Percentiles rank a stretch among this genome's conserved stretches.
These are phyloP conservation scores for Aplocera efformata DNA, from an alignment of 2,888 invertebrate species.

Conservation along the genomic window DNA sequence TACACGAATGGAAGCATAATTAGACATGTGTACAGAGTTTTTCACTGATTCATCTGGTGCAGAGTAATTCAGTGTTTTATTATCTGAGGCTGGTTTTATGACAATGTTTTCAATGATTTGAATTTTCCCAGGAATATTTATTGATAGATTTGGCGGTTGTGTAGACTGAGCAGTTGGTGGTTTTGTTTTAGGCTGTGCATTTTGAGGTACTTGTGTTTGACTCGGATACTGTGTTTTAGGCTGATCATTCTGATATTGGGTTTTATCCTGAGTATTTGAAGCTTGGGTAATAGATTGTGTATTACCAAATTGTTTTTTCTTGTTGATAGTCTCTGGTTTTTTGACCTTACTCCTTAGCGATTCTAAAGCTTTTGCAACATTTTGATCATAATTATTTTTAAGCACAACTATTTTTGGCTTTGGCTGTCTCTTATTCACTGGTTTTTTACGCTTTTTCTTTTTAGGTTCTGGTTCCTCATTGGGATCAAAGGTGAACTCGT, in stretches of 20 bases:
- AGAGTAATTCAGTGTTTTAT: constrained; percentile 9
- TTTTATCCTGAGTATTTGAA: not conserved
- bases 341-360: constrained; percentile 48
- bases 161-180: not conserved
- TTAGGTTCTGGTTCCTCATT: constrained; percentile 62
- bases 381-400: constrained; percentile 61
- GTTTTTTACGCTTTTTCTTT: constrained; percentile 63
- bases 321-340: constrained; percentile 20
- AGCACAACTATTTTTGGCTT: constrained; percentile 48
- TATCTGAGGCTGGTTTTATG: constrained; percentile 8
- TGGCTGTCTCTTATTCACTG: constrained; percentile 42
- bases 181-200: not conserved
- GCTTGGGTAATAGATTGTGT: not conserved
- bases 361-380: constrained; percentile 57
- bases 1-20: constrained; percentile 52
- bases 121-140: constrained; percentile 2
- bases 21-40: constrained; percentile 28
- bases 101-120: constrained; percentile 12
- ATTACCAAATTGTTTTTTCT: not conserved
- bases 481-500: constrained; percentile 74
- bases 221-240: not conserved
- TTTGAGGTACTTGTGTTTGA: not conserved
- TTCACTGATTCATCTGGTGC: constrained; percentile 20
- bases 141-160: not conserved
- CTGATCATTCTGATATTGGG: not conserved